Evolutionary conservation across 2,888 invertebrate species (phyloP).

Genomic region (Daptonema setosum): DNA sequence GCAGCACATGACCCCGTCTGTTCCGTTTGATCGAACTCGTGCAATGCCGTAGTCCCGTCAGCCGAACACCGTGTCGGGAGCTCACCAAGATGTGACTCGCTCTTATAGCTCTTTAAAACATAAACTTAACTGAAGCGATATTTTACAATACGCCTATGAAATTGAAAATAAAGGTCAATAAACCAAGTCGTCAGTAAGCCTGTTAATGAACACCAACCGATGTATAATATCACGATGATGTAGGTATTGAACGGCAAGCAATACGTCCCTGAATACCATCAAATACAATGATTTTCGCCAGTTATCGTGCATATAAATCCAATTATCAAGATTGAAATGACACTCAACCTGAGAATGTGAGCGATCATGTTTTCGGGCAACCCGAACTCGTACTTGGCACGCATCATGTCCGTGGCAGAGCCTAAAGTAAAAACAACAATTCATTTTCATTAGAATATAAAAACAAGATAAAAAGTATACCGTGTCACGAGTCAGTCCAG

Average conservation of each 20-base stretch:
- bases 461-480: not conserved
- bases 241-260: slow-evolving; percentile 56
- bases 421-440: slow-evolving; percentile 30
- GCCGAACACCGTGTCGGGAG: slow-evolving; percentile 33
- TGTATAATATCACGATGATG: slow-evolving; percentile 40
- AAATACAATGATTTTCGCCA: too few relatives aligned
- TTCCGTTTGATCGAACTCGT: not conserved
- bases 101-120: slow-evolving; percentile 45
- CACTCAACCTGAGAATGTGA: slow-evolving; percentile 49
- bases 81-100: slow-evolving; percentile 63
- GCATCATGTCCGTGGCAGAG: slow-evolving; percentile 56
- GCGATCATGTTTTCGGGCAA: slow-evolving; percentile 59
- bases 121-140: too few relatives aligned
- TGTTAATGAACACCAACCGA: not conserved
- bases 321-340: too few relatives aligned
- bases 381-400: slow-evolving; percentile 49
- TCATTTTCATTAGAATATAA: not conserved
- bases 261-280: slow-evolving; percentile 44
- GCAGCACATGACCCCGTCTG: slow-evolving; percentile 45
- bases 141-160: not conserved
- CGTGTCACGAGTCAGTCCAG: not conserved
- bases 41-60: slow-evolving; percentile 58
- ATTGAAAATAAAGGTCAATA: too few relatives aligned
- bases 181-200: not conserved
- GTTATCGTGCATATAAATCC: too few relatives aligned